phyloP scores from a whole-genome alignment of 2,888 invertebrate genomes.

The Leptopilina drosophilae region DNA sequence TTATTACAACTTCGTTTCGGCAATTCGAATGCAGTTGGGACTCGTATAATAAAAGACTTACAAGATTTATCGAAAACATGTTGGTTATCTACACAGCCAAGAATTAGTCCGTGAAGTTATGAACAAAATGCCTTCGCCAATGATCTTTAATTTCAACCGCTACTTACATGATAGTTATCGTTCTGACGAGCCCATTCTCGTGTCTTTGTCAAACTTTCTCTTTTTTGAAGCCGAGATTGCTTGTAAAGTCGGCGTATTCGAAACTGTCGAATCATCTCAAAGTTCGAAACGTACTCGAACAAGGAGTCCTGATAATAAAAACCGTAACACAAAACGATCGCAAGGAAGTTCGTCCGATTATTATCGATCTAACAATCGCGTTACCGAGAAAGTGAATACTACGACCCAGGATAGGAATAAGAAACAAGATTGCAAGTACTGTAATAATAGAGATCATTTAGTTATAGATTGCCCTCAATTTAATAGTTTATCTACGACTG shows the following conservation, averaged over 20 bases:
- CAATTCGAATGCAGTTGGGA: slow-evolving; percentile 16
- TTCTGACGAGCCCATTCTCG: not conserved
- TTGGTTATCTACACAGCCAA: too few relatives aligned
- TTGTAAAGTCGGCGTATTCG: not conserved
- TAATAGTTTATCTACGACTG: not conserved
- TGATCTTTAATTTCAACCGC: too few relatives aligned
- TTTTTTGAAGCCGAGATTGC: not conserved
- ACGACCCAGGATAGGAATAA: too few relatives aligned
- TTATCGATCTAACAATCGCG: too few relatives aligned
- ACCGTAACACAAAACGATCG: not conserved
- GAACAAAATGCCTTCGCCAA: too few relatives aligned
- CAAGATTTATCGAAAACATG: slow-evolving; percentile 33
- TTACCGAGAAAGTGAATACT: too few relatives aligned
- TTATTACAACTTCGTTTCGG: slow-evolving; percentile 45
- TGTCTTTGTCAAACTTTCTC: not conserved
- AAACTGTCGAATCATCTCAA: not conserved
- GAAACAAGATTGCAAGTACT: not conserved
- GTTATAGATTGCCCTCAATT: not conserved
- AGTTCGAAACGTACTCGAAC: not conserved
- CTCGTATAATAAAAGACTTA: slow-evolving; percentile 30
- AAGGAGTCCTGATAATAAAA: not conserved
- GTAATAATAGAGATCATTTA: too few relatives aligned
- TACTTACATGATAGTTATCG: too few relatives aligned
- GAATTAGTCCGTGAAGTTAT: too few relatives aligned
- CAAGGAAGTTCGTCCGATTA: not conserved